These are phyloP conservation scores for Calyptomena viridis DNA, from an alignment of 2,113 vertebrate species.

Conservation along the genomic window DNA sequence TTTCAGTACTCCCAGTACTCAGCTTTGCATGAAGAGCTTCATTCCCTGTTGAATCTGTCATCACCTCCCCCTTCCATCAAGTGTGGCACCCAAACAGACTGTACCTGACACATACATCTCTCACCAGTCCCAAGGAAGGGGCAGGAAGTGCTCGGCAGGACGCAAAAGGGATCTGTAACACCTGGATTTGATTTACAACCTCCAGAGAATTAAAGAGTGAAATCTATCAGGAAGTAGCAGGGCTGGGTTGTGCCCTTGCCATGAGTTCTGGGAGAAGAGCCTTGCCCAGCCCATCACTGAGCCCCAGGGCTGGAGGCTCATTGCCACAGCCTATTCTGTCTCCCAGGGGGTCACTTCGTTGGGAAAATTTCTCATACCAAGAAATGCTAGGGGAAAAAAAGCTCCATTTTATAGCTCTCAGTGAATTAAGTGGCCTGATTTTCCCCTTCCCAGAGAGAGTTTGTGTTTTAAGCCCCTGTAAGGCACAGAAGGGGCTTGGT, in stretches of 20 bases:
- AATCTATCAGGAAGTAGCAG: not conserved
- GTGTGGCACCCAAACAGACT: not conserved
- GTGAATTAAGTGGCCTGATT: not conserved
- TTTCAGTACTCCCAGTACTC: not conserved
- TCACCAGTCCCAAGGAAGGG: not conserved
- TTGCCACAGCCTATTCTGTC: not conserved
- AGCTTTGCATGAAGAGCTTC: not conserved
- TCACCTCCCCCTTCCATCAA: fast-evolving
- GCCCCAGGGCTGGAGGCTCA: not conserved
- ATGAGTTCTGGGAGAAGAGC: not conserved
- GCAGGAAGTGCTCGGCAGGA: not conserved
- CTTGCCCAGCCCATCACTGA: not conserved
- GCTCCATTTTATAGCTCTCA: not conserved
- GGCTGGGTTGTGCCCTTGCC: not conserved
- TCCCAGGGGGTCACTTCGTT: not conserved
- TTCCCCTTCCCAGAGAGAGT: not conserved
- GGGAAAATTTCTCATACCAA: not conserved
- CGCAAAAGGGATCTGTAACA: not conserved
- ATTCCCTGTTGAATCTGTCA: not conserved
- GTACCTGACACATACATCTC: not conserved
- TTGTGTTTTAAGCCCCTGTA: not conserved
- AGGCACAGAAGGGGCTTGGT: fast-evolving
- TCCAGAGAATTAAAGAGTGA: not conserved
- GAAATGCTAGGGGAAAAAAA: not conserved
- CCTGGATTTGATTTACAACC: not conserved